Conservation (phyloP, 2,888 invertebrate genomes). For the Camptogramma bilineatum region DNA sequence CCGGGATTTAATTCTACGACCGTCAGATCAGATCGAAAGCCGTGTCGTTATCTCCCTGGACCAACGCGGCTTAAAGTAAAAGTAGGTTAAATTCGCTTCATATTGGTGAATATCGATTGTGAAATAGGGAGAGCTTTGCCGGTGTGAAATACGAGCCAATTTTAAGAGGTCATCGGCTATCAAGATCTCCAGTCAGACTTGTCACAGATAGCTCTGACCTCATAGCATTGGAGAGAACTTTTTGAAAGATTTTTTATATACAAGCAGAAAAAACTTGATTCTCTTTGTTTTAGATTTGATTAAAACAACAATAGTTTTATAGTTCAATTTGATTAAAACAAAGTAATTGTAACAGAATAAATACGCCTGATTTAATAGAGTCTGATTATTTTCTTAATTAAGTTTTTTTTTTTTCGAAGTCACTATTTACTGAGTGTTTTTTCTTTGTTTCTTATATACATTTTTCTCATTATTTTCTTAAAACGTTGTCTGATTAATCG, state of each 20-base stretch:
- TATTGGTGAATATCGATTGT: constrained; percentile 16
- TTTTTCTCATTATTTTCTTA: too few relatives aligned
- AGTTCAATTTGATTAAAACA: too few relatives aligned
- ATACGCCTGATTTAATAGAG: too few relatives aligned
- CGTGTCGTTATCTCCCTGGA: background rate
- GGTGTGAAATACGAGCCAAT: constrained; percentile 22
- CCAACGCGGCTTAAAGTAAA: background rate
- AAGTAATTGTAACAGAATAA: too few relatives aligned
- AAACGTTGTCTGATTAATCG: too few relatives aligned
- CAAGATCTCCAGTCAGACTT: constrained; percentile 25
- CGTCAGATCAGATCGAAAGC: too few relatives aligned
- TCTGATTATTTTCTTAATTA: too few relatives aligned
- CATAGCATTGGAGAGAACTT: constrained; percentile 4
- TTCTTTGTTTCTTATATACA: too few relatives aligned
- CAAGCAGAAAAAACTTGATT: background rate
- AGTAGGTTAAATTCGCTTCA: constrained; percentile 3
- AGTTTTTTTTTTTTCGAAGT: too few relatives aligned
- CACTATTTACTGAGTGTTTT: too few relatives aligned
- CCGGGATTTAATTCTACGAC: too few relatives aligned
- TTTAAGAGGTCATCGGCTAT: constrained; percentile 31
- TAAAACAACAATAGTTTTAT: too few relatives aligned
- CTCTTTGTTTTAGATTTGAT: background rate
- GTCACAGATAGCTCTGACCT: constrained; percentile 19
- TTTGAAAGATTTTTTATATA: background rate
- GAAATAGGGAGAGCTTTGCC: background rate